phyloP scores from a whole-genome alignment of 2,888 invertebrate species.

The Polydrusus pterygomalis region DNA sequence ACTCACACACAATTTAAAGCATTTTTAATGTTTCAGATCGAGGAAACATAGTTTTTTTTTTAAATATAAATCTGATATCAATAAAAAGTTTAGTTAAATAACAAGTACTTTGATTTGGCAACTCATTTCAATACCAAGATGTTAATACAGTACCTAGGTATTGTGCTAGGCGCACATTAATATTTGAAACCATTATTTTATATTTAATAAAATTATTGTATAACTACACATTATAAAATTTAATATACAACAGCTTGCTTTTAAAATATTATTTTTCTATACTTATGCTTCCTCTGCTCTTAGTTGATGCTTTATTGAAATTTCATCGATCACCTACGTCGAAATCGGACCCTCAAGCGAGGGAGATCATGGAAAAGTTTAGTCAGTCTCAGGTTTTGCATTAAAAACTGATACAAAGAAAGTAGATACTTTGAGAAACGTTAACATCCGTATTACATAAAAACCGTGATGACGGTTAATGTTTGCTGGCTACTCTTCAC shows the following conservation, averaged over 20 bases:
- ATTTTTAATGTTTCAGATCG: no score
- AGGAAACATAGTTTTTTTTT: no score
- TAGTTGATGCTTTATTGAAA: conserved; percentile 25
- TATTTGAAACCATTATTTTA: neutral
- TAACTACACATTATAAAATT: neutral
- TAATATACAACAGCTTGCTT: neutral
- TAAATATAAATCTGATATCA: no score
- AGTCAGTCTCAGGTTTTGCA: conserved; percentile 15
- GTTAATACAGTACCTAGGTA: no score
- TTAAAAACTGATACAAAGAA: conserved; percentile 17
- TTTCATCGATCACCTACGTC: conserved; percentile 18
- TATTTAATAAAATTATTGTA: neutral
- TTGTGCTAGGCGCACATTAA: no score
- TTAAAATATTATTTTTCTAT: conserved; percentile 2
- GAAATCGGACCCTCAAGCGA: conserved; percentile 10
- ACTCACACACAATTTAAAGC: no score
- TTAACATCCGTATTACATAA: no score
- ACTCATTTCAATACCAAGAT: no score
- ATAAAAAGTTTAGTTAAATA: no score
- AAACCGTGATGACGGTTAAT: no score
- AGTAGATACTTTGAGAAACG: neutral
- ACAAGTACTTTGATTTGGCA: no score
- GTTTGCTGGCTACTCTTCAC: no score
- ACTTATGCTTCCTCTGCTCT: conserved; percentile 5
- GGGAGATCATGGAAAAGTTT: conserved; percentile 30